Evolutionary conservation across 2,888 invertebrate species (phyloP).

Genomic region (Dryocosmus kuriphilus): DNA sequence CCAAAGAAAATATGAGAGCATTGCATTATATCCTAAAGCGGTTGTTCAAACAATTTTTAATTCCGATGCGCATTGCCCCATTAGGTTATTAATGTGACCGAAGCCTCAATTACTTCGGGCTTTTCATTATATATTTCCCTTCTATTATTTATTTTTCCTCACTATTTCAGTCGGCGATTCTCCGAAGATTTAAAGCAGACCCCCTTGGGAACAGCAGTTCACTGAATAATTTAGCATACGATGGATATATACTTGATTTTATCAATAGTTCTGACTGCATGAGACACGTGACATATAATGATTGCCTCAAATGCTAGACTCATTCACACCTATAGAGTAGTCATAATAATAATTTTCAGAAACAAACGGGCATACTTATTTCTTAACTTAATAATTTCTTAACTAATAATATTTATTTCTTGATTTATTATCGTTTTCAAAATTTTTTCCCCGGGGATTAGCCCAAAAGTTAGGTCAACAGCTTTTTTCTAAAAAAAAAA

Average conservation of each 20-base stretch:
- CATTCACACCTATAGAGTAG: background rate
- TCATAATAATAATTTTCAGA: background rate
- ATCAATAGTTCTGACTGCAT: background rate
- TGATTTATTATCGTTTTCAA: too few relatives aligned
- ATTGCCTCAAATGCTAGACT: too few relatives aligned
- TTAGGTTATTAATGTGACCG: background rate
- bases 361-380: background rate
- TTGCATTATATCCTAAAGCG: background rate
- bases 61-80: background rate
- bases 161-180: background rate
- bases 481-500: too few relatives aligned
- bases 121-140: background rate
- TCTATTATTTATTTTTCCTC: background rate
- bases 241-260: background rate
- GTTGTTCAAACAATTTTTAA: background rate
- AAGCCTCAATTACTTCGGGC: background rate
- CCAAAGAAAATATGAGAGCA: background rate
- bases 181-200: constrained; percentile 3
- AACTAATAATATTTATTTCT: too few relatives aligned
- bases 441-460: too few relatives aligned
- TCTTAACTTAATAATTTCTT: too few relatives aligned
- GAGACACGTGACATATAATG: background rate
- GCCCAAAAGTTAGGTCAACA: too few relatives aligned
- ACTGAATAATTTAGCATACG: background rate
- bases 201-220: background rate